These are phyloP conservation scores for Phoronis australis DNA, from an alignment of 2,888 invertebrate genomes.

Conservation along the genomic window DNA sequence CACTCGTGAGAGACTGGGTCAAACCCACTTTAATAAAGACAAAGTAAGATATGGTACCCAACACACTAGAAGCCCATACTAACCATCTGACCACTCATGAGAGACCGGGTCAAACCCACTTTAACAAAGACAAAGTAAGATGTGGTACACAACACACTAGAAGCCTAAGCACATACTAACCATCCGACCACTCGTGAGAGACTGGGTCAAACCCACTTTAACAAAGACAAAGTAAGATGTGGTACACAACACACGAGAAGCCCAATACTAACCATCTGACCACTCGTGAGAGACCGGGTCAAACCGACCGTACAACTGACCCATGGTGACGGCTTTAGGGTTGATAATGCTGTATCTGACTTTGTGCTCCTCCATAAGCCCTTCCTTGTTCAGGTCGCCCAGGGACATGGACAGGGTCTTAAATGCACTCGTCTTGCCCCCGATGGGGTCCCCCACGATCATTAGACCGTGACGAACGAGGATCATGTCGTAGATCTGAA, in stretches of 20 bases:
- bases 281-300: conserved; percentile 52
- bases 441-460: conserved; percentile 51
- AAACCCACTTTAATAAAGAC: conserved; percentile 51
- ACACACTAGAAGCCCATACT: no score
- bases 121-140: conserved; percentile 52
- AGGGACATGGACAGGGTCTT: conserved; percentile 37
- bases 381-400: conserved; percentile 28
- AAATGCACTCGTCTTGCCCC: conserved; percentile 48
- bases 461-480: conserved; percentile 51
- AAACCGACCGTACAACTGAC: conserved; percentile 52
- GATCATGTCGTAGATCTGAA: conserved; percentile 52
- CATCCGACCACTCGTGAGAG: conserved; percentile 53
- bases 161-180: conserved; percentile 44
- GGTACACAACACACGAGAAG: no score
- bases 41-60: conserved; percentile 52
- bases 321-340: conserved; percentile 52
- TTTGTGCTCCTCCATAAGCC: conserved; percentile 44
- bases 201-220: conserved; percentile 53
- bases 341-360: conserved; percentile 47
- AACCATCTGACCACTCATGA: conserved; percentile 53
- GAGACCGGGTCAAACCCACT: conserved; percentile 52
- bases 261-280: conserved; percentile 48
- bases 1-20: conserved; percentile 53
- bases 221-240: conserved; percentile 51
- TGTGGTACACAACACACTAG: no score